Percentiles rank a stretch among this genome's conserved stretches.
phyloP scores from a whole-genome alignment of 2,888 invertebrate genomes.

The Syrphus vitripennis region DNA sequence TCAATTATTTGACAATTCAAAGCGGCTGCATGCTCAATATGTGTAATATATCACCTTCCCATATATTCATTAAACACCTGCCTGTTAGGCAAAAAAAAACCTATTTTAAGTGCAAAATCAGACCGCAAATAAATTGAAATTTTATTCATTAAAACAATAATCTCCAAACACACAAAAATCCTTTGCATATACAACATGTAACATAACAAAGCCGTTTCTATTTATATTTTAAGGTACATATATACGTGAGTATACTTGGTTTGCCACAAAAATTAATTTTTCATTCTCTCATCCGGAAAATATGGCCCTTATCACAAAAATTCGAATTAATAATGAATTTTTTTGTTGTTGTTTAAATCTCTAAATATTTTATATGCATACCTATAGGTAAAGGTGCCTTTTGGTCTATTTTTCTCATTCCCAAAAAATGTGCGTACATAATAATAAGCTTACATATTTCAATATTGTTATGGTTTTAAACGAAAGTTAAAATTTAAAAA shows the following conservation, averaged over 20 bases:
- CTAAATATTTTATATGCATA: conserved; percentile 70
- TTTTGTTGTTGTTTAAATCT: conserved; percentile 49
- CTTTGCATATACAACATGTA: background rate
- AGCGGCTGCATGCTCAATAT: background rate
- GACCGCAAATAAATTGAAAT: conserved; percentile 70
- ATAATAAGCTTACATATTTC: background rate
- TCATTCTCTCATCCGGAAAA: conserved; percentile 54
- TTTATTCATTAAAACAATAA: conserved; percentile 70
- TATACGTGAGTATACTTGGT: background rate
- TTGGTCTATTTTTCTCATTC: conserved; percentile 35
- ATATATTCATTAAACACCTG: conserved; percentile 21
- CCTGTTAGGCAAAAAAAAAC: background rate
- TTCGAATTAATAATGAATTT: conserved; percentile 65
- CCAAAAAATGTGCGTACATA: background rate
- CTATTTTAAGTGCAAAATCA: conserved; percentile 51
- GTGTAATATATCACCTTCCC: conserved; percentile 8
- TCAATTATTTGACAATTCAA: background rate
- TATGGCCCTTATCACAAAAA: conserved; percentile 62
- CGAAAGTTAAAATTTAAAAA: background rate
- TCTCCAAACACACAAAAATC: conserved; percentile 32
- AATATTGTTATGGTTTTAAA: background rate
- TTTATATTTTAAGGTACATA: no score
- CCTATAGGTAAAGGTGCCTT: no score
- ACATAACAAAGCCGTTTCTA: background rate
- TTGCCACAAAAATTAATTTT: conserved; percentile 65